Evolutionary conservation across 2,113 vertebrate species (phyloP), one percentile per base, ranked within the genome.

Genomic region (Ctenodactylus gundi): DNA sequence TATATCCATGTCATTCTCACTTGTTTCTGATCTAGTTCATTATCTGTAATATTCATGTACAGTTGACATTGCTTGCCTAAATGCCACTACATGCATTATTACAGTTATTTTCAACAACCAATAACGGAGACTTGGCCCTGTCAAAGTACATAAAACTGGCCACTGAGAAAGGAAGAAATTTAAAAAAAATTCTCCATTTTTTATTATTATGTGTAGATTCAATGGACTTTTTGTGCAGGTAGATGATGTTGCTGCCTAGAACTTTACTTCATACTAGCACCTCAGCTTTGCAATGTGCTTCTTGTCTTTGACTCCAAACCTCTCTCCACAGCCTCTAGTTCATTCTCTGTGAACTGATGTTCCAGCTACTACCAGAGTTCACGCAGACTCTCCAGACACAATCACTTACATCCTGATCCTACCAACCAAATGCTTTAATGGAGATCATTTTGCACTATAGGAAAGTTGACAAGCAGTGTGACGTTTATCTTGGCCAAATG

Each of bases 1-100:
- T 77, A 10, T 85, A 87, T 93, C 88, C 60, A 82, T 62, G 49
- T 60, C 82, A 90, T 78, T 84, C n/a, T 92, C 51, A 87, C 12
- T 39, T 90, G 39, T 87, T 82, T 92, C 78, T 49, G 86, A 68
- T 36, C 14, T 65, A 85, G 72, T 93, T 87, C 21, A 34, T 85
- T 77, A 34, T 93, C 44, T 81, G 57, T 7, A 85, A 90, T 77
- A n/a, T 90, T 95, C 64, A 85, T 8, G 81, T 90, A 23, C 51
- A 70, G 82, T 36, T 34, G 64, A 90, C 81, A 34, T 65, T 83
- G 21, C 88, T 89, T 77, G 73, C 44, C 64, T 51, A 23, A 82
- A 57, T 34, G 39, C 7, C 57, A 57, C 65, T 57, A 29, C 80
- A 23, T 46, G 46, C 84, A 75, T 25, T 95, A 84, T 55, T 88